Conservation (phyloP, 2,113 vertebrate genomes). For the Solea solea region DNA sequence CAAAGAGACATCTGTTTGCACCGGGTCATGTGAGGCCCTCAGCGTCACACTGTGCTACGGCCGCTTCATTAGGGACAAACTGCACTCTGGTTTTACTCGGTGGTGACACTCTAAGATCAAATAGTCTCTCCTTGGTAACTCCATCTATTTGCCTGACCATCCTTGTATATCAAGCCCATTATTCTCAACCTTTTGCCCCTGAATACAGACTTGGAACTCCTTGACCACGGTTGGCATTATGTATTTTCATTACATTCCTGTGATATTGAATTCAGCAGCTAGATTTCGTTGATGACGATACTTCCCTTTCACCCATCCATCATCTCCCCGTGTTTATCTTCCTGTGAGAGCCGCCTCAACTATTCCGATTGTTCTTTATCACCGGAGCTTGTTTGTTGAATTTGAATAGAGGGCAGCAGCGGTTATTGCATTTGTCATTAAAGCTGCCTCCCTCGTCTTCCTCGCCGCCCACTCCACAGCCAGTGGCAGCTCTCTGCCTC, state of each 20-base stretch:
- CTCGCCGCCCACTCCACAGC: background rate
- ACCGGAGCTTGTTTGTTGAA: background rate
- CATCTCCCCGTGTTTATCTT: background rate
- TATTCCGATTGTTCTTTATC: slow-evolving; percentile 30
- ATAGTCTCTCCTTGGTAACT: slow-evolving; percentile 8
- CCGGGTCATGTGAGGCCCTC: slow-evolving; percentile 9
- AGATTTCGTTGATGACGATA: slow-evolving; percentile 2
- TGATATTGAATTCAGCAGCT: background rate
- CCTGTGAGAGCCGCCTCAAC: slow-evolving; percentile 9
- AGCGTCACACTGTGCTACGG: slow-evolving; percentile 6
- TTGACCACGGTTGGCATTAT: background rate
- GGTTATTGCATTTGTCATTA: slow-evolving; percentile 48
- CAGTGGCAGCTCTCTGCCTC: slow-evolving; percentile 20
- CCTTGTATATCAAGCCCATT: background rate
- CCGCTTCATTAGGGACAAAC: slow-evolving; percentile 34
- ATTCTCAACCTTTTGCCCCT: background rate
- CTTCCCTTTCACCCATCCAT: background rate
- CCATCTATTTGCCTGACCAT: background rate
- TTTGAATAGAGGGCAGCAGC: slow-evolving; percentile 21
- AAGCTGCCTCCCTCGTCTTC: slow-evolving; percentile 9
- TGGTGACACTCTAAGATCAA: slow-evolving; percentile 9
- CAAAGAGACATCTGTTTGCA: slow-evolving; percentile 44
- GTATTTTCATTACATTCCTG: too few species aligned
- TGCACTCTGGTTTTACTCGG: slow-evolving; percentile 9
- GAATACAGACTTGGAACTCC: background rate